phyloP scores from a whole-genome alignment of 2,888 invertebrate species.

The Endomychus coccineus region DNA sequence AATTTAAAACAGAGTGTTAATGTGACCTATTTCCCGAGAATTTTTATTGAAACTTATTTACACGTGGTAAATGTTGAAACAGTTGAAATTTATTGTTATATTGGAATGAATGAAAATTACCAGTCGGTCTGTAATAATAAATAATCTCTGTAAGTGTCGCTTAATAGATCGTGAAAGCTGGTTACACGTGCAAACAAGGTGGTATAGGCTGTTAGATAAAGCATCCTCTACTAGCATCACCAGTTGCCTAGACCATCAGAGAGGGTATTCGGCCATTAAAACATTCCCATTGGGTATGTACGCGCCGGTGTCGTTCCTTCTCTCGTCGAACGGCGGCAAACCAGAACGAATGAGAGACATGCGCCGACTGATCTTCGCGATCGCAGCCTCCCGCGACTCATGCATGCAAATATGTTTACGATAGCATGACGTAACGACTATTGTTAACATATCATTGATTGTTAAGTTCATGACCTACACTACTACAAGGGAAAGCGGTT shows the following conservation, averaged over 20 bases:
- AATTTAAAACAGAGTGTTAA: no score
- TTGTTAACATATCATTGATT: conserved; percentile 45
- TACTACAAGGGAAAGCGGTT: conserved; percentile 45
- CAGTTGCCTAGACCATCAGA: conserved; percentile 30
- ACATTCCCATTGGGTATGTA: conserved; percentile 33
- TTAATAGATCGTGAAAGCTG: conserved; percentile 18
- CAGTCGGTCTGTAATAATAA: no score
- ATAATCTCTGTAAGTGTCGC: neutral
- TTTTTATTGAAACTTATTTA: no score
- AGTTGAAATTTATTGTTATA: no score
- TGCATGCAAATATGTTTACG: conserved; percentile 43
- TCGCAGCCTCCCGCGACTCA: conserved; percentile 22
- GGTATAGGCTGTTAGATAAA: conserved; percentile 14
- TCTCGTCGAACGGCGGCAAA: conserved; percentile 18
- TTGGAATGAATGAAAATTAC: no score
- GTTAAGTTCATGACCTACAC: conserved; percentile 43
- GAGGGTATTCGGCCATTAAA: conserved; percentile 37
- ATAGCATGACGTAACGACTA: conserved; percentile 41
- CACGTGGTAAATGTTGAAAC: no score
- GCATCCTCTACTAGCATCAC: no score
- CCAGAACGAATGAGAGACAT: conserved; percentile 17
- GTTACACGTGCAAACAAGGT: conserved; percentile 15
- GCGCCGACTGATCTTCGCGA: conserved; percentile 10
- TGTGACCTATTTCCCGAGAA: no score
- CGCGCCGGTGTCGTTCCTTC: conserved; percentile 21